Evolutionary conservation across 2,888 invertebrate species (phyloP), one percentile per base, ranked within the genome.

Genomic region (Synergus umbraculus): DNA sequence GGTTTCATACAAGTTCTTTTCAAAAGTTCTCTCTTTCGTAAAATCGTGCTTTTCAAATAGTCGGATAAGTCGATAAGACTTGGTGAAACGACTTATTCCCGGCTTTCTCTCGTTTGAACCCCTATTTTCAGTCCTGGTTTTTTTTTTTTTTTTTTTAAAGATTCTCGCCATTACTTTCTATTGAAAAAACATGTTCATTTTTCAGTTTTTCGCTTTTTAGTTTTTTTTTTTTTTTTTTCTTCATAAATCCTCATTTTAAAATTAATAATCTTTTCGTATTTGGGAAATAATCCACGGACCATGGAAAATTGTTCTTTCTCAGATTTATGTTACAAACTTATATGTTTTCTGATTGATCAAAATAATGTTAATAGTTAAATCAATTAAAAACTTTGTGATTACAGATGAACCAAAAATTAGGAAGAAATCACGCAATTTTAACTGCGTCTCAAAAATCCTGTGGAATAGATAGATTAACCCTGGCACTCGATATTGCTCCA

Each of bases 331-430:
- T 58, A 18, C 18, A 2, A 1, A n/a, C 58, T 3, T 58, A 18
- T 9, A 58, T n/a, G 3, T 37, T 37, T 58, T 58, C 9, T 18
- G 9, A 18, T 58, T 9, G n/a, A 9, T 18, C n/a, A 9, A 54
- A 58, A 18, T 58, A 58, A 18, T 58, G 8, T 10, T 58, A 9
- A 18, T 9, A 67, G 2, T 41, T 3, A 67, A n/a, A 13, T 64
- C 58, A 22, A 76, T 63, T 91, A 90, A 88, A 91, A 63, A 92
- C 90, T 49, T 65, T 78, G 79, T 80, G 18, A 37, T 83, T 85
- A 22, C 87, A 95, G 94, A 93, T 93, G 90, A 85, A 81, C 65
- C 91, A 92, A 80, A 91, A 90, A 80, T 78, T 86, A 8, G 85
- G 83, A 43, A 89, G 84, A 76, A 90, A 81, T 58, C 77, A 80